A percentile compares a stretch with the other conserved stretches of the same genome.
These are phyloP conservation scores for Notarius quadriscutis DNA, from an alignment of 2,113 vertebrate genomes.

Conservation along the genomic window DNA sequence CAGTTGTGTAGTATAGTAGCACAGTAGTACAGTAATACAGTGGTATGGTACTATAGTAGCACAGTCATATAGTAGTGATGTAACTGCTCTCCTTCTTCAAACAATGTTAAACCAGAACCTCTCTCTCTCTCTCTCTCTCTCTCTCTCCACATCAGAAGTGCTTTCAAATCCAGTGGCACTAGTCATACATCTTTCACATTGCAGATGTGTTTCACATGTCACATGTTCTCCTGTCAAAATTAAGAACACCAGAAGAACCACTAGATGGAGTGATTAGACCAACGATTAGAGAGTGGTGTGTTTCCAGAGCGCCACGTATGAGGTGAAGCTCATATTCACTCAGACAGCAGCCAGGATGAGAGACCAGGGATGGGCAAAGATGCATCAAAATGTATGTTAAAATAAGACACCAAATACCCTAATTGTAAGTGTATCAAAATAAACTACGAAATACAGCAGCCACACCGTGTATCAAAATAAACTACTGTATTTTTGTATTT, in stretches of 20 bases:
- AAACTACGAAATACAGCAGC: no score
- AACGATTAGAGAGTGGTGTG: neutral
- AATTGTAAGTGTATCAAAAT: no score
- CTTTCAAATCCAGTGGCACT: neutral
- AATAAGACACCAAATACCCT: no score
- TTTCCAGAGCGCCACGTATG: neutral
- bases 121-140: neutral
- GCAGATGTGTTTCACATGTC: neutral
- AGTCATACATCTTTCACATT: neutral
- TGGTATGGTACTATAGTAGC: no score
- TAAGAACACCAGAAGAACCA: neutral
- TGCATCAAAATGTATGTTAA: no score
- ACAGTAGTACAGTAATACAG: no score
- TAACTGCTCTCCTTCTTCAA: neutral
- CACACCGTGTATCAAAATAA: no score
- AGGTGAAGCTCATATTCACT: neutral
- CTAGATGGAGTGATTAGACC: neutral
- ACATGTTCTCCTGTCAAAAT: neutral
- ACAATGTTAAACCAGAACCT: neutral
- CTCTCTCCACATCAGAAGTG: neutral
- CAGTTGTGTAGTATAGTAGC: no score
- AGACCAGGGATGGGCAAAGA: no score
- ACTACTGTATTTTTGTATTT: no score
- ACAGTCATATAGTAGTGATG: neutral
- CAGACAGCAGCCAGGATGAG: neutral